Evolutionary conservation across 2,113 vertebrate species (phyloP).

Genomic region (Scolopax mira): DNA sequence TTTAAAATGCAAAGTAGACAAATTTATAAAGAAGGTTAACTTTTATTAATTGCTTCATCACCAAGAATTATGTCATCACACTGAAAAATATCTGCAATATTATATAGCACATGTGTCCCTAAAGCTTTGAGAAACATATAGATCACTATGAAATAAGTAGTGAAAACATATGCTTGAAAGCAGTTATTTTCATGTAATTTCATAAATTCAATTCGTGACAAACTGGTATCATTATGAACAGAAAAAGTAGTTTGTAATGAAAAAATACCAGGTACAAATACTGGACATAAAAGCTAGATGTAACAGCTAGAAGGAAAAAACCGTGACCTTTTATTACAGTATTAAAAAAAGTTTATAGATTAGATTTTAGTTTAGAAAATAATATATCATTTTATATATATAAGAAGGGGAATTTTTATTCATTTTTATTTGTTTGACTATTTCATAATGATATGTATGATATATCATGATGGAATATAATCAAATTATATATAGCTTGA

Average conservation of each 20-base stretch:
- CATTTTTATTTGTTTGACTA: background rate
- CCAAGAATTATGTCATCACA: background rate
- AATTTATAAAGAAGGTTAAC: background rate
- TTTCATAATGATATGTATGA: background rate
- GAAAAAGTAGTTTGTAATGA: background rate
- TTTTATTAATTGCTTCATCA: background rate
- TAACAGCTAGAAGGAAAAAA: background rate
- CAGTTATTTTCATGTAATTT: background rate
- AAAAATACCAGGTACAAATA: background rate
- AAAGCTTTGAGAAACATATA: background rate
- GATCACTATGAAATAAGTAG: background rate
- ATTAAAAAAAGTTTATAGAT: background rate
- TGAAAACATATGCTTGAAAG: background rate
- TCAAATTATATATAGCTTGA: background rate
- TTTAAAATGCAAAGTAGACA: background rate
- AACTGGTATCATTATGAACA: background rate
- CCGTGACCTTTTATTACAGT: background rate
- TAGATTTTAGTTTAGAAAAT: background rate
- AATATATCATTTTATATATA: background rate
- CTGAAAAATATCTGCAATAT: background rate
- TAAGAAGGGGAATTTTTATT: background rate
- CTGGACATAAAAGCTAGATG: background rate
- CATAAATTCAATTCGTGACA: background rate
- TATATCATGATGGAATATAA: too few species aligned
- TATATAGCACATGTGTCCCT: background rate